These are phyloP conservation scores for Brachyhypopomus gauderio DNA, from an alignment of 2,113 vertebrate genomes.

Conservation along the genomic window DNA sequence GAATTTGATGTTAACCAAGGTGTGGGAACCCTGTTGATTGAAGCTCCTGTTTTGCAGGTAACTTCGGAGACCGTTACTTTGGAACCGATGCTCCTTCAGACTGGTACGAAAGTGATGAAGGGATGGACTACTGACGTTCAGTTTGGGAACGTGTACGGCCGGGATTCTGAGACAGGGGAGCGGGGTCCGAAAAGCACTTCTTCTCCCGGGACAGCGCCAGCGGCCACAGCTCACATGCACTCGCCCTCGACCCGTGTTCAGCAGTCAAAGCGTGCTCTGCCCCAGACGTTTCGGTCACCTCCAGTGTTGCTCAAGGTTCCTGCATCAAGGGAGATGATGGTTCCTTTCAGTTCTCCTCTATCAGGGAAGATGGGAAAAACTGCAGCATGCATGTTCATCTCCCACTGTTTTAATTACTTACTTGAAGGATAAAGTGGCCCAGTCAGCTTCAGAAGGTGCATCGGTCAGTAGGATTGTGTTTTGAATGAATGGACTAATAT, in stretches of 20 bases:
- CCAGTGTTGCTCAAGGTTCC: background rate
- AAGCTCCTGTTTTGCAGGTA: constrained; percentile 71
- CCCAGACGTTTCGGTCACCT: background rate
- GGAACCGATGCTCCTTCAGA: constrained; percentile 83
- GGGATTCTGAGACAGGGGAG: background rate
- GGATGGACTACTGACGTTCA: constrained; percentile 76
- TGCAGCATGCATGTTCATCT: background rate
- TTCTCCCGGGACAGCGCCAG: constrained; percentile 10
- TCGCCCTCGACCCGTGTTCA: background rate
- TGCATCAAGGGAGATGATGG: background rate
- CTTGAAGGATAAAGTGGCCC: background rate
- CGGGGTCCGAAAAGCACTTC: constrained; percentile 40
- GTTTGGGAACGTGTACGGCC: background rate
- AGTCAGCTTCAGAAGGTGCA: background rate
- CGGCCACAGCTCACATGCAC: background rate
- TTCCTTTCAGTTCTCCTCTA: background rate
- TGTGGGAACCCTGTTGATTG: no score
- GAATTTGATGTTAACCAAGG: no score
- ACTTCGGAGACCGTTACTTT: constrained; percentile 90
- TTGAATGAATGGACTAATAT: background rate
- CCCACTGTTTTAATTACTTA: background rate
- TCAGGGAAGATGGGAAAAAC: background rate
- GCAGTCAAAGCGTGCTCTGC: no score
- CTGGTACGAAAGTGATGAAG: constrained; percentile 79
- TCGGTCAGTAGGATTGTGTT: background rate